Evolutionary conservation across 2,113 vertebrate genomes (phyloP).

Genomic region (Aptenodytes patagonicus): DNA sequence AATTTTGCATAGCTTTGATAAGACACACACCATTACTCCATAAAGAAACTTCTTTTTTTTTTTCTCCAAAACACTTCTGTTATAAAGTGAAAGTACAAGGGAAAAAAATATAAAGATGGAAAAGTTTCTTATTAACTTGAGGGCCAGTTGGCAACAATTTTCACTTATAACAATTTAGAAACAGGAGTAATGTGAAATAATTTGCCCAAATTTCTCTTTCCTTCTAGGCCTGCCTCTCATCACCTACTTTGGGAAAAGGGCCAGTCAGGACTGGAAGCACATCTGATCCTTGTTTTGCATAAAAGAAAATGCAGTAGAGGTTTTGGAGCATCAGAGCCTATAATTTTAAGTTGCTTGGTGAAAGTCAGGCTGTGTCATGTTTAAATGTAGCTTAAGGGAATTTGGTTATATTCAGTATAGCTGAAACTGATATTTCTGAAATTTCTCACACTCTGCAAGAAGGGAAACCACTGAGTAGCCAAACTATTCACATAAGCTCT

Average conservation of each 20-base stretch:
- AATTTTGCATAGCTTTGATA: not conserved
- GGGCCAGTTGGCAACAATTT: not conserved
- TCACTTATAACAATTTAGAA: not conserved
- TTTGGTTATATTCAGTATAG: not conserved
- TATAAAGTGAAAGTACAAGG: not conserved
- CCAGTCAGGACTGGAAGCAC: not conserved
- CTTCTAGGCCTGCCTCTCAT: not conserved
- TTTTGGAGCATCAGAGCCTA: not conserved
- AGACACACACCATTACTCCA: not conserved
- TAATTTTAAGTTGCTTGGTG: not conserved
- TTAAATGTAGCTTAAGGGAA: slow-evolving; percentile 15
- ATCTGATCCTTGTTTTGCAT: slow-evolving; percentile 4
- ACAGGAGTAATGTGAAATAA: not conserved
- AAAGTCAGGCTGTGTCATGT: not conserved
- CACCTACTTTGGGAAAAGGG: not conserved
- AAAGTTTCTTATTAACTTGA: not conserved
- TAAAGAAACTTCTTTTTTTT: not conserved
- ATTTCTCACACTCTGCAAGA: slow-evolving; percentile 30
- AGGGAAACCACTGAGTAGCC: not conserved
- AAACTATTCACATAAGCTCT: not conserved
- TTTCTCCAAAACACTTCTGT: not conserved
- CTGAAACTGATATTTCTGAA: not conserved
- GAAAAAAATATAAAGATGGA: not conserved
- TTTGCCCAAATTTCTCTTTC: not conserved
- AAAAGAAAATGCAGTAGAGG: not conserved